A percentile compares a stretch with the other conserved stretches of the same genome.
phyloP scores from a whole-genome alignment of 2,888 invertebrate genomes.

The Drosophila mercatorum region DNA sequence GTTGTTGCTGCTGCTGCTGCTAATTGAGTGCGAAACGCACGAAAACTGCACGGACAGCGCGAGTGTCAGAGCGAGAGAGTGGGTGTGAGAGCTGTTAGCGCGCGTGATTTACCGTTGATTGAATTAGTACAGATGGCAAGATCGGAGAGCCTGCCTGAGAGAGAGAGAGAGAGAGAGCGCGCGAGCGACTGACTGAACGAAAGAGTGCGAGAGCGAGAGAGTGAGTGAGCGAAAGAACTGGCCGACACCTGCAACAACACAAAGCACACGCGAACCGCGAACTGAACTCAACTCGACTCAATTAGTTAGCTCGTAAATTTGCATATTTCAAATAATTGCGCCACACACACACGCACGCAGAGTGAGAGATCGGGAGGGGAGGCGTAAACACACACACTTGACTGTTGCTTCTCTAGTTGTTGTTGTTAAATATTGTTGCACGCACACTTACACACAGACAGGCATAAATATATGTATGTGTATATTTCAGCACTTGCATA shows the following conservation, averaged over 20 bases:
- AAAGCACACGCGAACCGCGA: conserved; percentile 39
- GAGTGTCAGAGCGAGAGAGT: conserved; percentile 15
- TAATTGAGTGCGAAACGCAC: conserved; percentile 22
- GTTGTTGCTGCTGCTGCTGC: conserved; percentile 12
- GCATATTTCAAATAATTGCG: conserved; percentile 70
- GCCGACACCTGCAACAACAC: conserved; percentile 71
- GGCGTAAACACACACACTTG: conserved; percentile 22
- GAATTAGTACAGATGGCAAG: conserved; percentile 61
- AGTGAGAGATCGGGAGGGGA: background rate
- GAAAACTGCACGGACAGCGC: conserved; percentile 7
- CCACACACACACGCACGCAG: conserved; percentile 30
- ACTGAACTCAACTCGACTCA: conserved; percentile 65
- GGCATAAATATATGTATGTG: conserved; percentile 7
- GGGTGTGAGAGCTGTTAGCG: conserved; percentile 42
- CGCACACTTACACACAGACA: conserved; percentile 19
- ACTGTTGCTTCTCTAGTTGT: conserved; percentile 15
- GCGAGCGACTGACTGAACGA: conserved; percentile 1
- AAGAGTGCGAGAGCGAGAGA: background rate
- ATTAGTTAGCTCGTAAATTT: conserved; percentile 79
- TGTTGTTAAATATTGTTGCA: conserved; percentile 34
- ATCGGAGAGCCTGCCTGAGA: conserved; percentile 34
- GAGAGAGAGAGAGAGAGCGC: background rate
- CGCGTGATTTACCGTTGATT: conserved; percentile 69
- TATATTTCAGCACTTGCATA: conserved; percentile 33
- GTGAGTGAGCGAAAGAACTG: conserved; percentile 4